phyloP scores from a whole-genome alignment of 2,113 vertebrate genomes.

The Todiramphus saurophagus region DNA sequence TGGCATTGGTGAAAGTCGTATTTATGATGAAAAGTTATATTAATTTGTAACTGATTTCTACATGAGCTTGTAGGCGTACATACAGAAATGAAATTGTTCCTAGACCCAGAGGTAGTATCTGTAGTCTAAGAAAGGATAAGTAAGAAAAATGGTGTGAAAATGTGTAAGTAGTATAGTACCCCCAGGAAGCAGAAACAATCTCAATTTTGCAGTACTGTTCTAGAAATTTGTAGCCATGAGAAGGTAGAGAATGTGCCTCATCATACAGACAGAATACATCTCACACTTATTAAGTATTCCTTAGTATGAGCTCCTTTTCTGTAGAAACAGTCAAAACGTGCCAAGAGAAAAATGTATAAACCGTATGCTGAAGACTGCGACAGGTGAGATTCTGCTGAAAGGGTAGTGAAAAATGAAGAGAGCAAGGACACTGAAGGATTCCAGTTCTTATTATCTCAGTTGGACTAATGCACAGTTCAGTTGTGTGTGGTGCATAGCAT shows the following conservation, averaged over 20 bases:
- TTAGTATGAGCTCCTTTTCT: not conserved
- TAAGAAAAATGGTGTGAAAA: not conserved
- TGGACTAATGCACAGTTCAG: not conserved
- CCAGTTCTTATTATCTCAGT: not conserved
- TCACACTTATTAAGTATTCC: not conserved
- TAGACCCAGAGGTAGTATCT: not conserved
- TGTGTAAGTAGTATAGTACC: not conserved
- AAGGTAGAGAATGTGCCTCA: not conserved
- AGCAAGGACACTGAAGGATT: conserved; percentile 4
- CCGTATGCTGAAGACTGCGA: not conserved
- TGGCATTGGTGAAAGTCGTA: not conserved
- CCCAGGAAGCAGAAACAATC: not conserved
- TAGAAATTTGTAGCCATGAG: not conserved
- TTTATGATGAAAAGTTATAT: not conserved
- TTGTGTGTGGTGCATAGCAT: not conserved
- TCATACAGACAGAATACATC: not conserved
- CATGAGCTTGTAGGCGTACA: not conserved
- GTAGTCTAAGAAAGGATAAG: not conserved
- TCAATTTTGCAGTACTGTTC: not conserved
- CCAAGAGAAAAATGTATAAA: not conserved
- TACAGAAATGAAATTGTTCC: not conserved
- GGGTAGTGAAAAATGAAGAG: not conserved
- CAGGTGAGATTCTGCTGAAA: not conserved
- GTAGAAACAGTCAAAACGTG: not conserved
- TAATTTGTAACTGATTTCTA: not conserved